Percentiles rank a stretch among this genome's conserved stretches.
These are phyloP conservation scores for Ammodytes marinus DNA, from an alignment of 2,113 vertebrate species.

Conservation along the genomic window DNA sequence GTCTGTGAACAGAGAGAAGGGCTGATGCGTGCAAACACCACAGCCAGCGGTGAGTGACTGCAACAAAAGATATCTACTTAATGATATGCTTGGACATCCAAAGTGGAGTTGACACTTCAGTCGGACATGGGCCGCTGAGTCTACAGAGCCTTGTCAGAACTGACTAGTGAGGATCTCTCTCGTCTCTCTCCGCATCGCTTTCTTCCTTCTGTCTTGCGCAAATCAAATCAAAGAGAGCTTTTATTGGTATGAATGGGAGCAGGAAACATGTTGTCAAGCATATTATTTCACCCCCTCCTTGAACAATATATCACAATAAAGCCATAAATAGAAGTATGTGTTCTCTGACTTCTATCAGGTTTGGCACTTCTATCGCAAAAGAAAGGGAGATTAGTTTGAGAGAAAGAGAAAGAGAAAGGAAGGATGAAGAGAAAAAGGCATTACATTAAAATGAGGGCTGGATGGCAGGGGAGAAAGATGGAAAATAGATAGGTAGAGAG, in stretches of 20 bases:
- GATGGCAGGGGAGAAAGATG: constrained; percentile 26
- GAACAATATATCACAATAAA: constrained; percentile 34
- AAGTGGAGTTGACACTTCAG: constrained; percentile 55
- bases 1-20: constrained; percentile 12
- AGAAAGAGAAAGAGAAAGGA: background rate
- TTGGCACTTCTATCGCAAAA: constrained; percentile 2
- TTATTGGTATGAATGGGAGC: constrained; percentile 41
- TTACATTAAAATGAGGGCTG: constrained; percentile 25
- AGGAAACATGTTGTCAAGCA: constrained; percentile 46
- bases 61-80: constrained; percentile 63
- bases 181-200: constrained; percentile 23
- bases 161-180: constrained; percentile 53
- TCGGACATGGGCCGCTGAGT: constrained; percentile 54
- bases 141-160: constrained; percentile 60
- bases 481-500: constrained; percentile 17
- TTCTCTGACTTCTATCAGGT: constrained; percentile 25
- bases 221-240: constrained; percentile 60
- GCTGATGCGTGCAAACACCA: constrained; percentile 37
- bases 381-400: constrained; percentile 14
- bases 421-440: background rate
- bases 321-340: constrained; percentile 44
- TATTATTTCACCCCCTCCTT: constrained; percentile 20
- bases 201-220: constrained; percentile 41
- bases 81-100: constrained; percentile 63
- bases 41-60: constrained; percentile 39